These are phyloP conservation scores for Phenganax subtilis DNA, from an alignment of 92 coral and sea anemone genomes.

Conservation along the genomic window DNA sequence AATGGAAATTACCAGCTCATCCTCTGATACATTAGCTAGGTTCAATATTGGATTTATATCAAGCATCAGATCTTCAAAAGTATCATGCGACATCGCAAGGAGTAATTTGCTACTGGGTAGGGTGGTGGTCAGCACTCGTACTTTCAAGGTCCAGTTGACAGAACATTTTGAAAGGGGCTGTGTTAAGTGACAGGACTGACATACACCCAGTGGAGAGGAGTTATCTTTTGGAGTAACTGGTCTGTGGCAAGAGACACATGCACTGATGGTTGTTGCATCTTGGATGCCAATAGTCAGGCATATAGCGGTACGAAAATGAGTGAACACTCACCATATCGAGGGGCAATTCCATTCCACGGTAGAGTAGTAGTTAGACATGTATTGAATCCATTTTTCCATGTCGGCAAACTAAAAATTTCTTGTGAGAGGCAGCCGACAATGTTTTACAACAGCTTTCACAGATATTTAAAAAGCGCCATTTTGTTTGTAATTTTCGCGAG, in stretches of 20 bases:
- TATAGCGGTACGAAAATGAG: too few relatives aligned
- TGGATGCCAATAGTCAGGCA: neutral
- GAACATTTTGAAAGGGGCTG: conserved; percentile 10
- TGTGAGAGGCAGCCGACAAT: too few relatives aligned
- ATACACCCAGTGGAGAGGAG: conserved; percentile 3
- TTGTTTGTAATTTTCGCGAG: too few relatives aligned
- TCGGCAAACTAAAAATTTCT: too few relatives aligned
- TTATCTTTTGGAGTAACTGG: neutral
- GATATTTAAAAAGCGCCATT: too few relatives aligned
- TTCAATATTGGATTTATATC: neutral
- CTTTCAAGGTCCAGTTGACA: conserved; percentile 3
- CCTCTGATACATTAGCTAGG: conserved; percentile 1
- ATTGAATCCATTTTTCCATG: too few relatives aligned
- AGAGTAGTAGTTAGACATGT: too few relatives aligned
- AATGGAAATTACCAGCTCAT: conserved; percentile 10
- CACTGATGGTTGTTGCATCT: neutral
- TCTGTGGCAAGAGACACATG: neutral
- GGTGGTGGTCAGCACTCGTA: neutral
- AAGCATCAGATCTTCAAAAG: neutral
- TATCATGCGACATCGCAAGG: neutral
- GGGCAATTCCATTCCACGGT: too few relatives aligned
- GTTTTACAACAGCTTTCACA: too few relatives aligned
- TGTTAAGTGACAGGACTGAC: conserved; percentile 21
- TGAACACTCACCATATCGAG: too few relatives aligned
- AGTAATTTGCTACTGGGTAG: neutral